Evolutionary conservation across 2,888 invertebrate genomes (phyloP).

Genomic region (Apamea epomidion): DNA sequence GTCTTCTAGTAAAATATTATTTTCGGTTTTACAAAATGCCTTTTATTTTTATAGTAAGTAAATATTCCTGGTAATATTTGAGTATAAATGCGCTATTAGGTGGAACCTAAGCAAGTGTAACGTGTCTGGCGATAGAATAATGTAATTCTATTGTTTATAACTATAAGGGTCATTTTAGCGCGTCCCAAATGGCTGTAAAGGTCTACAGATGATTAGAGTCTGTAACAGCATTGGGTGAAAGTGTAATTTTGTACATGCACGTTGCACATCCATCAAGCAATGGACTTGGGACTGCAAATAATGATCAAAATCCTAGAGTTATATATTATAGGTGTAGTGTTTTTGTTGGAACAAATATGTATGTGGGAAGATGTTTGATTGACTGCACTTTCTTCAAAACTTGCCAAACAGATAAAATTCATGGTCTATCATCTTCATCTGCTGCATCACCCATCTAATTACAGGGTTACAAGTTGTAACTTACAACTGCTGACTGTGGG

Average conservation of each 20-base stretch:
- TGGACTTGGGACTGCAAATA: neutral
- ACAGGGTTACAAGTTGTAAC: no score
- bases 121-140: neutral
- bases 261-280: neutral
- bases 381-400: neutral
- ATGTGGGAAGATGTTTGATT: neutral
- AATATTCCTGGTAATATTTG: neutral
- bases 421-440: neutral
- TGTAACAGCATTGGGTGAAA: neutral
- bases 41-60: slow-evolving; percentile 69
- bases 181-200: neutral
- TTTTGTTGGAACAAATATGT: neutral
- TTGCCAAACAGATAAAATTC: neutral
- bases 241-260: neutral
- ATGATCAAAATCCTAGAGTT: neutral
- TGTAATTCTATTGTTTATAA: neutral
- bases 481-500: neutral
- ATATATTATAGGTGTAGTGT: neutral
- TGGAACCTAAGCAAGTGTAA: neutral
- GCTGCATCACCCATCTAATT: neutral
- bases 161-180: neutral
- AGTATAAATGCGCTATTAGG: neutral
- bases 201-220: neutral
- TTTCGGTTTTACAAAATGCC: slow-evolving; percentile 83
- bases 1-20: slow-evolving; percentile 90